Evolutionary conservation across 2,797 vertebrate species (phyloP).

Genomic region (Sus cebifrons): DNA sequence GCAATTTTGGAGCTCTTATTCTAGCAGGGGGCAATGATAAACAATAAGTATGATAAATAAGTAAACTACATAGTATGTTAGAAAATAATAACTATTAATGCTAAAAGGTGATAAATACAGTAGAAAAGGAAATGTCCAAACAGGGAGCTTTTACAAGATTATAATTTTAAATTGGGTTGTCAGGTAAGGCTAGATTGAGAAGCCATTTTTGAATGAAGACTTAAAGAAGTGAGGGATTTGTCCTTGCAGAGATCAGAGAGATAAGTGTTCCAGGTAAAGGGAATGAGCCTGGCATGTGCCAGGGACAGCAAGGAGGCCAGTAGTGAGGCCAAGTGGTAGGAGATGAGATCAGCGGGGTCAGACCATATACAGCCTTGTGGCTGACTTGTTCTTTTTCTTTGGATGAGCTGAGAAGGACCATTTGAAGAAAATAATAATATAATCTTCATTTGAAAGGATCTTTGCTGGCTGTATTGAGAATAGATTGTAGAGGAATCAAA

Average conservation of each 20-base stretch:
- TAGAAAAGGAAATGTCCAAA: slow-evolving; percentile 18
- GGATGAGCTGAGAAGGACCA: not conserved
- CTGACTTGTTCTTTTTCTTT: not conserved
- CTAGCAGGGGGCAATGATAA: not conserved
- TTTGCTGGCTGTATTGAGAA: not conserved
- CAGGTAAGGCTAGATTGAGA: not conserved
- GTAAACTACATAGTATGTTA: not conserved
- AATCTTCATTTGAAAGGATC: not conserved
- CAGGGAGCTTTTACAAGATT: not conserved
- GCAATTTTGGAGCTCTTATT: not conserved
- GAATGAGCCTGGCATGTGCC: not conserved
- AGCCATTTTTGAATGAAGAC: slow-evolving; percentile 21
- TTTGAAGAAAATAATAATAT: not conserved
- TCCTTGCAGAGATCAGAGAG: not conserved
- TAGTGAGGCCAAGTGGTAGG: not conserved
- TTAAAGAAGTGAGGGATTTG: slow-evolving; percentile 22
- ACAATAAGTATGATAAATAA: not conserved
- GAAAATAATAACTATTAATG: not conserved
- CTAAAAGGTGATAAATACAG: not conserved
- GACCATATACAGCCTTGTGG: not conserved
- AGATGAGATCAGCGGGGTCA: not conserved
- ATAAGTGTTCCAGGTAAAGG: not conserved
- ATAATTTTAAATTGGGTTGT: not conserved
- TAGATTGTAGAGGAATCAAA: not conserved
- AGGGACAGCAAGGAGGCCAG: not conserved